Evolutionary conservation across 2,797 vertebrate species (phyloP).

Genomic region (Denticeps clupeoides): DNA sequence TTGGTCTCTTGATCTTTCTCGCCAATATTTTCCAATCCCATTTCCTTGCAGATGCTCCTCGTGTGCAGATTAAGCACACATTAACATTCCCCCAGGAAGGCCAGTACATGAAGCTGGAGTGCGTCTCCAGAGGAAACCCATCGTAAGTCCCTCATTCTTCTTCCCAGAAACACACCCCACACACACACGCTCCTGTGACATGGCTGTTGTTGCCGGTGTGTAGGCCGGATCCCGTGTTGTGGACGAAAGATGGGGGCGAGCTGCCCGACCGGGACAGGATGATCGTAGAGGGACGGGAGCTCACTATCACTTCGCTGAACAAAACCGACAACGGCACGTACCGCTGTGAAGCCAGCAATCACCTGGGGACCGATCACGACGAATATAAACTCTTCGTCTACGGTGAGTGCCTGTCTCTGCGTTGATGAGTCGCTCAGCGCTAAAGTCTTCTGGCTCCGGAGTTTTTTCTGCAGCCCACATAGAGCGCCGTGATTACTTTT

Average conservation of each 20-base stretch:
- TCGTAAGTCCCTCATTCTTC: constrained; percentile 70
- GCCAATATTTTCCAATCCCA: neutral
- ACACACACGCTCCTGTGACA: neutral
- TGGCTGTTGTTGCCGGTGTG: neutral
- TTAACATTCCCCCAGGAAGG: constrained; percentile 86
- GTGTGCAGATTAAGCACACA: constrained; percentile 81
- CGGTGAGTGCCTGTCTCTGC: constrained; percentile 89
- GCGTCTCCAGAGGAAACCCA: constrained; percentile 94
- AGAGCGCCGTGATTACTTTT: too few relatives aligned
- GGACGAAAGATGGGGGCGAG: constrained; percentile 93
- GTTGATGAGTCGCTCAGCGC: neutral
- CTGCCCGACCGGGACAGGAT: constrained; percentile 88
- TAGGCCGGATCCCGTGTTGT: constrained; percentile 90
- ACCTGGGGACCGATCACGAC: constrained; percentile 86
- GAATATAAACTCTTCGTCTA: constrained; percentile 92
- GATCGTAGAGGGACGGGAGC: constrained; percentile 89
- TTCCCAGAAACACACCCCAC: neutral
- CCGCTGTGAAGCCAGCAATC: constrained; percentile 91
- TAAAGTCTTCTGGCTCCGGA: neutral
- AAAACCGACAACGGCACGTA: constrained; percentile 99
- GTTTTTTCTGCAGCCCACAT: too few relatives aligned
- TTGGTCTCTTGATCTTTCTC: too few relatives aligned
- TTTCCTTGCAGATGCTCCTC: constrained; percentile 74
- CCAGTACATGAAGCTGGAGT: constrained; percentile 88
- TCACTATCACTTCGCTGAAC: constrained; percentile 91